Conservation (phyloP, 1,140 invertebrate genomes). For the Nylanderia fulva region DNA sequence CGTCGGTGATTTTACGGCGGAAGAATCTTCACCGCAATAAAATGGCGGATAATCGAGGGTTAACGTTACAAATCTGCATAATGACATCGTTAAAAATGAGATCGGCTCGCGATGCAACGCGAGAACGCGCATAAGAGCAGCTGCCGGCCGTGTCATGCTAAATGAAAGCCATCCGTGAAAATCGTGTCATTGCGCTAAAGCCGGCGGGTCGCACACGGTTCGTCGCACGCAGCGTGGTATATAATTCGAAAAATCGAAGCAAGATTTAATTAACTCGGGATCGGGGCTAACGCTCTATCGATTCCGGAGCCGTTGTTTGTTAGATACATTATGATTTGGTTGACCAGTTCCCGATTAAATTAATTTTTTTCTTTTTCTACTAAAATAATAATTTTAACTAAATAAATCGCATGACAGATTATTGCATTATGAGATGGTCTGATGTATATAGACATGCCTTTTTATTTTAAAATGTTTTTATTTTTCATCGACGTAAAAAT, state of each 20-base stretch:
- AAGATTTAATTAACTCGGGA: slow-evolving; percentile 54
- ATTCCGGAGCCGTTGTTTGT: slow-evolving; percentile 33
- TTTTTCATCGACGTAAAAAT: neutral
- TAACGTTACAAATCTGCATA: slow-evolving; percentile 37
- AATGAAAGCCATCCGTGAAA: slow-evolving; percentile 53
- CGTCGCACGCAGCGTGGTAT: neutral
- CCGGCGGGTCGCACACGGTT: slow-evolving; percentile 14
- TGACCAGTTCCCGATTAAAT: slow-evolving; percentile 39
- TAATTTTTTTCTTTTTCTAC: slow-evolving; percentile 47
- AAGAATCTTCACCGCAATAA: neutral
- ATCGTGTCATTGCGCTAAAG: slow-evolving; percentile 49
- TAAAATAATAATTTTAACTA: slow-evolving; percentile 43
- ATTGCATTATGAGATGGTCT: slow-evolving; percentile 7
- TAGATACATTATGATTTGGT: slow-evolving; percentile 49
- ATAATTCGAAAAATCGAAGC: slow-evolving; percentile 56
- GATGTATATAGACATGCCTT: too few relatives aligned
- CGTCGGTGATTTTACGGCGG: neutral
- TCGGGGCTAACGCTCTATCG: slow-evolving; percentile 29
- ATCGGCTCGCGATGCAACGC: slow-evolving; percentile 14
- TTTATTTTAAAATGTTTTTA: neutral
- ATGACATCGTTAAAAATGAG: slow-evolving; percentile 43
- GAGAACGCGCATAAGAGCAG: slow-evolving; percentile 38
- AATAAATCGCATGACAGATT: slow-evolving; percentile 21
- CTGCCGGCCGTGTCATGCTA: slow-evolving; percentile 6
- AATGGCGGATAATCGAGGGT: slow-evolving; percentile 11